These are phyloP conservation scores for Sipha maydis DNA, from an alignment of 2,888 invertebrate genomes.

Conservation along the genomic window DNA sequence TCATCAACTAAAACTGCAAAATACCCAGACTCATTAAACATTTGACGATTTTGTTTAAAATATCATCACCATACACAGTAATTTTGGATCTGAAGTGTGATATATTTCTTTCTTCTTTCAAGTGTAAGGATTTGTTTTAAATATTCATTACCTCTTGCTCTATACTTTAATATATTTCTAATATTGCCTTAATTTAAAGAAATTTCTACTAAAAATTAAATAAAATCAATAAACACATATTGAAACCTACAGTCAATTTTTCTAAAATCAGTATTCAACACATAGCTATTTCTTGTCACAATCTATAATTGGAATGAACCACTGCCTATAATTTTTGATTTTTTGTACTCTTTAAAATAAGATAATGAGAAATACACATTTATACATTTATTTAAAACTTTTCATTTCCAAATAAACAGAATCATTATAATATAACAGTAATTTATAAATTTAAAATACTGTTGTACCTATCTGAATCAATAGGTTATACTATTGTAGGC, in stretches of 20 bases:
- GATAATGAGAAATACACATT: conserved; percentile 2
- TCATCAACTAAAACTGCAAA: too few species aligned
- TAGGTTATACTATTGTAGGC: background rate
- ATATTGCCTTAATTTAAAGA: background rate
- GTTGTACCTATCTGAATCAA: conserved; percentile 9
- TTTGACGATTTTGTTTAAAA: background rate
- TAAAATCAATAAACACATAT: too few species aligned
- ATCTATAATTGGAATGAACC: too few species aligned
- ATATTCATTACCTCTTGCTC: background rate
- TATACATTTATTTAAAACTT: conserved; percentile 3
- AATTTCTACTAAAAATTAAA: too few species aligned
- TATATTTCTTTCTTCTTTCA: too few species aligned
- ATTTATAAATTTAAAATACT: background rate
- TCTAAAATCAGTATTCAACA: background rate
- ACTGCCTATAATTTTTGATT: too few species aligned
- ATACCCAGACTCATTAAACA: background rate
- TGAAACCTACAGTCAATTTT: conserved; percentile 1
- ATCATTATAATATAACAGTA: background rate
- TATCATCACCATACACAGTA: background rate
- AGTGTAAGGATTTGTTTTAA: background rate
- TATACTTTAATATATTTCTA: too few species aligned
- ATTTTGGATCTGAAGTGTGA: background rate
- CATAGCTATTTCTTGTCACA: conserved; percentile 8
- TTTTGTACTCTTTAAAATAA: background rate
- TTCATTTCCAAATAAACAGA: background rate